Conservation (phyloP, 2,797 vertebrate species). For the Macropus fuliginosus region DNA sequence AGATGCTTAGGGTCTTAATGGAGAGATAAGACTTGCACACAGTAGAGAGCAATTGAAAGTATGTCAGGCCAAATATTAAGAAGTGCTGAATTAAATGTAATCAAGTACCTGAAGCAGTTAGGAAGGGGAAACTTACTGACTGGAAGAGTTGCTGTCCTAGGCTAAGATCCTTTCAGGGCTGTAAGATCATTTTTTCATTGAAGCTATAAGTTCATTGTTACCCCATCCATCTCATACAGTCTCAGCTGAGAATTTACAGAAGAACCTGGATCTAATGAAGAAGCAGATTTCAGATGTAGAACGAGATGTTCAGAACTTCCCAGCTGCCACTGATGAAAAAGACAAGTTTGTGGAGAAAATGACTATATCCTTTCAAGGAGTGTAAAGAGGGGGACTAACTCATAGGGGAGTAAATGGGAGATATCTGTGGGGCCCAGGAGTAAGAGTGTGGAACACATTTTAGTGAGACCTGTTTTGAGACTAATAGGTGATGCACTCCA, state of each 20-base stretch:
- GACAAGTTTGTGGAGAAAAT: constrained; percentile 91
- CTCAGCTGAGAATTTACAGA: constrained; percentile 91
- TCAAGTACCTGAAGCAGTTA: not conserved
- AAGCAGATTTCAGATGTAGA: constrained; percentile 88
- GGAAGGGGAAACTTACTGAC: not conserved
- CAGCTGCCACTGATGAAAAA: constrained; percentile 87
- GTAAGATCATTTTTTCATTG: not conserved
- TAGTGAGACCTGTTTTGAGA: not conserved
- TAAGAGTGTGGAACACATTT: not conserved
- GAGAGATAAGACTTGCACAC: not conserved
- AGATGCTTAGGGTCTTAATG: constrained; percentile 37
- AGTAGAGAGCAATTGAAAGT: not conserved
- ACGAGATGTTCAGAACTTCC: constrained; percentile 88
- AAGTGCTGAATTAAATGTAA: not conserved
- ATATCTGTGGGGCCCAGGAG: not conserved
- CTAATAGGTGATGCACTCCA: not conserved
- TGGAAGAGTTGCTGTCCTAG: not conserved
- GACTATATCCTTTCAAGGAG: constrained; percentile 88
- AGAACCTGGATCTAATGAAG: constrained; percentile 90
- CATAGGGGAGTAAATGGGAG: no score
- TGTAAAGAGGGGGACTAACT: constrained; percentile 15
- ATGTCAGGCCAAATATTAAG: not conserved
- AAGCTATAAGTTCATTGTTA: not conserved
- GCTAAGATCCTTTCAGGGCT: not conserved
- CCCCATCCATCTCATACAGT: constrained; percentile 77